phyloP scores from a whole-genome alignment of 2,888 invertebrate genomes.

The Lasioglossum lativentre region DNA sequence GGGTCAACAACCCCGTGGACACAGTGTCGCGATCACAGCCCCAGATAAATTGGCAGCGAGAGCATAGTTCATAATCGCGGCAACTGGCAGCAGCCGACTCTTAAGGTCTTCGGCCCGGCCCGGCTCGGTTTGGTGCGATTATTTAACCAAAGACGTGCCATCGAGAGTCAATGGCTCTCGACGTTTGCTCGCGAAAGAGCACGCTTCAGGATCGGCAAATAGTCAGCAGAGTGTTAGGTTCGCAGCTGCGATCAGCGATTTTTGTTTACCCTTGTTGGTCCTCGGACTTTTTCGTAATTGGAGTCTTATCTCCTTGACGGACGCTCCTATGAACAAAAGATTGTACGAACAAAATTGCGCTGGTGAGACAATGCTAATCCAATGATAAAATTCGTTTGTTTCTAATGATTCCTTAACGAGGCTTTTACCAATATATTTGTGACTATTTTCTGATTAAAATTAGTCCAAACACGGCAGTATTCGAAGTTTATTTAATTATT shows the following conservation, averaged over 20 bases:
- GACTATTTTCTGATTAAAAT: not conserved
- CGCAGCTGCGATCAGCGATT: slow-evolving; percentile 3
- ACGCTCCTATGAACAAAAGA: not conserved
- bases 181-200: slow-evolving; percentile 3
- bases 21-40: slow-evolving; percentile 39
- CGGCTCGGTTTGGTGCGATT: not conserved
- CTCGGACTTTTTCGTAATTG: not conserved
- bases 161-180: slow-evolving; percentile 1
- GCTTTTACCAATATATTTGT: not conserved
- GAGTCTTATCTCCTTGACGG: not conserved
- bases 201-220: not conserved
- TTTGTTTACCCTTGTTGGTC: not conserved
- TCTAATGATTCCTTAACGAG: no score
- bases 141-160: slow-evolving; percentile 21
- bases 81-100: slow-evolving; percentile 44
- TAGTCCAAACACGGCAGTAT: no score
- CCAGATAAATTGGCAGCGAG: slow-evolving; percentile 52
- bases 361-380: no score
- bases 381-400: no score
- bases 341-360: not conserved
- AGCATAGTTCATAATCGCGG: slow-evolving; percentile 52
- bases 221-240: slow-evolving; percentile 16
- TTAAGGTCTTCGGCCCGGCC: slow-evolving; percentile 42
- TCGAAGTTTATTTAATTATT: not conserved
- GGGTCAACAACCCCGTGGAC: slow-evolving; percentile 43